phyloP scores from a whole-genome alignment of 2,113 vertebrate genomes.

The Hiodon alosoides region DNA sequence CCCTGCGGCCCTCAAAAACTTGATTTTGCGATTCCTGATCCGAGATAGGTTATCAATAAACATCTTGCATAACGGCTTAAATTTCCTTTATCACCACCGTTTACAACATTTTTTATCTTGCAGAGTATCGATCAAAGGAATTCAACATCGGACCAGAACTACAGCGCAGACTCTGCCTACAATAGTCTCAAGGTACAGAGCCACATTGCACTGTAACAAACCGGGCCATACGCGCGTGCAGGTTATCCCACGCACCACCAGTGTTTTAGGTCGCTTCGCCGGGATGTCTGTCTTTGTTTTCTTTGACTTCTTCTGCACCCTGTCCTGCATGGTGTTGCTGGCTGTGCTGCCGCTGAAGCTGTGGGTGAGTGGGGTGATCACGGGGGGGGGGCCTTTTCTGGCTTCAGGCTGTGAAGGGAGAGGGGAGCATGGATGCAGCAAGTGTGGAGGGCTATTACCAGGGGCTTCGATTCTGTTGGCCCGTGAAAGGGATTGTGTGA shows the following conservation, averaged over 20 bases:
- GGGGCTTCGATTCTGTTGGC: too few relatives aligned
- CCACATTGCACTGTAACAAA: neutral
- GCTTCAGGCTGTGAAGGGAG: too few relatives aligned
- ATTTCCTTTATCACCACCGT: too few relatives aligned
- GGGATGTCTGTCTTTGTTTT: slow-evolving; percentile 35
- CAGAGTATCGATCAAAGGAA: slow-evolving; percentile 63
- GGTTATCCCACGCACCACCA: neutral
- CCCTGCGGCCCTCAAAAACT: too few relatives aligned
- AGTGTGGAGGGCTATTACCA: too few relatives aligned
- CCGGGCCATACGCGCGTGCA: too few relatives aligned
- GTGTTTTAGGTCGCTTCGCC: neutral
- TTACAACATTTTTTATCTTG: slow-evolving; percentile 14
- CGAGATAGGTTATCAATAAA: too few relatives aligned
- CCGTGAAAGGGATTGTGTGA: too few relatives aligned
- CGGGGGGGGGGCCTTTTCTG: neutral
- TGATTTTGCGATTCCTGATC: too few relatives aligned
- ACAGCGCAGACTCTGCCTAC: slow-evolving; percentile 75
- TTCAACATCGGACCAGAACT: slow-evolving; percentile 56
- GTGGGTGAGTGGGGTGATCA: slow-evolving; percentile 34
- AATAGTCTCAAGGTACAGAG: slow-evolving; percentile 83
- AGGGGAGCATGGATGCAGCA: too few relatives aligned
- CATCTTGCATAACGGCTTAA: too few relatives aligned
- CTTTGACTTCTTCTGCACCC: slow-evolving; percentile 37
- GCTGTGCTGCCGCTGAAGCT: slow-evolving; percentile 27
- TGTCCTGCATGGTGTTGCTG: slow-evolving; percentile 29